Evolutionary conservation across 2,797 vertebrate species (phyloP), one percentile per base, ranked within the genome.

Genomic region (Anabacerthia variegaticeps): DNA sequence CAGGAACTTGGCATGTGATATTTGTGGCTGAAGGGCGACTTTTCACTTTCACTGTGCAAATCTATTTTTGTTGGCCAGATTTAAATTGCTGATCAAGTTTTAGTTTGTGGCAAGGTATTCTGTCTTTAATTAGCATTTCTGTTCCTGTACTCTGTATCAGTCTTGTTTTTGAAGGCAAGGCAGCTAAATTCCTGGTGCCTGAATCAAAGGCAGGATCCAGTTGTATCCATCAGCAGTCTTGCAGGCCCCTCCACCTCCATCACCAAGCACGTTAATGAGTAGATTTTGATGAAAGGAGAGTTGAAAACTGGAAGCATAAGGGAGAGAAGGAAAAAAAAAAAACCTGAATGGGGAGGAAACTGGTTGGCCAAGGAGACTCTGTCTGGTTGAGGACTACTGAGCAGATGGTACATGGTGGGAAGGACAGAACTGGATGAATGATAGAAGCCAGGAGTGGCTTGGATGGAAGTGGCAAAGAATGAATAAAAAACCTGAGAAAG

Each of bases 21-120:
- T 67, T 69, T 94, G 90, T 63, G 87, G 55, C 86, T 78, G 71
- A 82, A 95, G 87, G 81, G 48, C 1, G 0, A 69, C 66, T 96
- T 95, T 82, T 90, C 84, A 91, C 63, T 92, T 92, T 92, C 86
- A 43, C 80, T 46, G 28, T 65, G 49, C 34, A 68, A 36, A 68
- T 90, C 84, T 90, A 37, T 90, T 92, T 86, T 93, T 81, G 27
- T 66, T 92, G 66, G 46, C 74, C 36, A 24, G 62, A 92, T 93
- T 86, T 86, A 89, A 93, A 91, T 79, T 84, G 62, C 71, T 87
- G 74, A 86, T 78, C 27, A 73, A 36, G 39, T 87, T 94, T 93
- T 86, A 69, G 58, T 86, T 72, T 36, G 46, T 73, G 51, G 68
- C 66, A 92, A 58, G 19, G 13, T 95, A 63, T 82, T 81, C 43